These are phyloP conservation scores for Chymomyza costata DNA, from an alignment of 1,140 invertebrate genomes.

Conservation along the genomic window DNA sequence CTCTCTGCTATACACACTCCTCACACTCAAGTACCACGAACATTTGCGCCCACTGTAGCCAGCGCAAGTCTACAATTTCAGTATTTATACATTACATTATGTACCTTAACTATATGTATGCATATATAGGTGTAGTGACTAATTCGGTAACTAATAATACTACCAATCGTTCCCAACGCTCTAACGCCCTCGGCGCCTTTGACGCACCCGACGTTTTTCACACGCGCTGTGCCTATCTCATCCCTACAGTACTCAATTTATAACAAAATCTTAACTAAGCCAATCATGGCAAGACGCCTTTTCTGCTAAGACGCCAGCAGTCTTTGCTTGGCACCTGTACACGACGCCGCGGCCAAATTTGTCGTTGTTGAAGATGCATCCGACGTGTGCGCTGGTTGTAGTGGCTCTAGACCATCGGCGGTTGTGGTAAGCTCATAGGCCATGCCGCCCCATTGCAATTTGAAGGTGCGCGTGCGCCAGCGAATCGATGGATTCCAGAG, in stretches of 20 bases:
- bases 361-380: background rate
- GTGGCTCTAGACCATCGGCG: slow-evolving; percentile 22
- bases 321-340: slow-evolving; percentile 41
- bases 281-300: background rate
- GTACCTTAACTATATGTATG: background rate
- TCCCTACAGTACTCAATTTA: slow-evolving; percentile 28
- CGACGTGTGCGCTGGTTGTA: slow-evolving; percentile 37
- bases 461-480: slow-evolving; percentile 93
- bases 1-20: too few species aligned
- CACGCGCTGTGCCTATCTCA: too few species aligned
- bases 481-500: slow-evolving; percentile 89
- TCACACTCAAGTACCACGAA: too few species aligned
- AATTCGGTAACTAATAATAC: slow-evolving; percentile 42
- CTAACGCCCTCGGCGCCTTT: too few species aligned
- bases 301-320: slow-evolving; percentile 60
- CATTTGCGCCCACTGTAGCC: too few species aligned
- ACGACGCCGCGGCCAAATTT: slow-evolving; percentile 8
- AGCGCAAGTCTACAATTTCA: too few species aligned
- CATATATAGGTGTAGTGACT: slow-evolving; percentile 27
- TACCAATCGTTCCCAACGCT: slow-evolving; percentile 18
- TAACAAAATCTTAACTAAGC: slow-evolving; percentile 47
- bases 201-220: too few species aligned
- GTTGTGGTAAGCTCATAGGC: slow-evolving; percentile 83
- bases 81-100: too few species aligned
- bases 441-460: slow-evolving; percentile 94